Conservation (phyloP, 37 sponge, comb jelly and placozoan species). For the Oscarella lobularis region DNA sequence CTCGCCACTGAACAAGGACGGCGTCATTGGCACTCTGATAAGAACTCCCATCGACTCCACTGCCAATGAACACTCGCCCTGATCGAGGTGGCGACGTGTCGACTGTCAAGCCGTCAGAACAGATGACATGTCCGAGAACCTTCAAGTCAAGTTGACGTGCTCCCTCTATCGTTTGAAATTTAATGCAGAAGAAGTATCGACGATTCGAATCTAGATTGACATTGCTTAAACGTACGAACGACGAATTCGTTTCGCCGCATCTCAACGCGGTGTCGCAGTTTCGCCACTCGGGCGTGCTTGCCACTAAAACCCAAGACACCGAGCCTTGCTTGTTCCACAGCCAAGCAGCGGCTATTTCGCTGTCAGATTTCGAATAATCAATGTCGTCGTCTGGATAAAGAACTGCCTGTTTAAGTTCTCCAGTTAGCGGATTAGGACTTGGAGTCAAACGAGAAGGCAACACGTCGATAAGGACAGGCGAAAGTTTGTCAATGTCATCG, state of each 20-base stretch:
- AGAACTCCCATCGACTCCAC: neutral
- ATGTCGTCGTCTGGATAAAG: neutral
- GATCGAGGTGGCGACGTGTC: neutral
- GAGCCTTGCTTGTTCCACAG: neutral
- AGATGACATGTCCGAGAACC: neutral
- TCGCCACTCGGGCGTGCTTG: neutral
- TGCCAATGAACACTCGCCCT: neutral
- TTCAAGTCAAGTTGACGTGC: neutral
- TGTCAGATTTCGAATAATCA: neutral
- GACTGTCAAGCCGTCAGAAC: neutral
- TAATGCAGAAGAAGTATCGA: neutral
- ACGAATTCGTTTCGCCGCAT: neutral
- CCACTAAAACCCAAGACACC: neutral
- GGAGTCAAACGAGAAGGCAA: neutral
- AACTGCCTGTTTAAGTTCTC: neutral
- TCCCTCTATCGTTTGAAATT: neutral
- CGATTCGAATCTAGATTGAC: neutral
- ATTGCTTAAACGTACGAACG: neutral
- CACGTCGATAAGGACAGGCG: neutral
- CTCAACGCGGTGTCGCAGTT: neutral
- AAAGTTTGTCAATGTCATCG: neutral
- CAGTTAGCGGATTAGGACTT: neutral
- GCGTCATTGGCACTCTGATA: conserved; percentile 11
- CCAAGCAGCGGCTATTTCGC: neutral
- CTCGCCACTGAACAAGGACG: conserved; percentile 32